Conservation (phyloP, 1,140 invertebrate genomes). For the Drosophila chauvacae region DNA sequence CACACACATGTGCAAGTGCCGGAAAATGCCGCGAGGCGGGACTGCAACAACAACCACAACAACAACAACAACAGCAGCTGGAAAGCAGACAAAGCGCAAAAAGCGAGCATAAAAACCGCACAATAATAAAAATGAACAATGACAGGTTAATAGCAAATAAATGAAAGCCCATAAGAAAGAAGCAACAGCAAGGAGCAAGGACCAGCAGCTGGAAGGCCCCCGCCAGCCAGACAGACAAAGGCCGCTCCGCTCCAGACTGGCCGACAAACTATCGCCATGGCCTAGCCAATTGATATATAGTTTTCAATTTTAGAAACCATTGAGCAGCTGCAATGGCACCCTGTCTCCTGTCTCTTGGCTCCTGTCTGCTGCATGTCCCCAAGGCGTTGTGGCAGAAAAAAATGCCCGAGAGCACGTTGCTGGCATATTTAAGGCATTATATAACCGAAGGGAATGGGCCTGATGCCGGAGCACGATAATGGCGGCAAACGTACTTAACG, state of each 20-base stretch:
- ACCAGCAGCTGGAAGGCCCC: constrained; percentile 14
- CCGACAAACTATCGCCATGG: constrained; percentile 58
- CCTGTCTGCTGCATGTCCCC: background rate
- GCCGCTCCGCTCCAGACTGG: constrained; percentile 19
- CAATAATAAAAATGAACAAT: constrained; percentile 84
- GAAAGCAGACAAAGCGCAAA: constrained; percentile 41
- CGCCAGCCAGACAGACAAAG: constrained; percentile 40
- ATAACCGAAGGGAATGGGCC: constrained; percentile 15
- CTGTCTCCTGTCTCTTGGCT: background rate
- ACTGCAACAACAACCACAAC: constrained; percentile 56
- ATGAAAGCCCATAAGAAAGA: constrained; percentile 83
- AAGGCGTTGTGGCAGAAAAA: constrained; percentile 24
- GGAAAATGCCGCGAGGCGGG: constrained; percentile 78
- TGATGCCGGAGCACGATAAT: constrained; percentile 45
- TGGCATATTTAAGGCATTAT: constrained; percentile 75
- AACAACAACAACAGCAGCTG: no score
- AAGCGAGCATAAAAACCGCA: constrained; percentile 70
- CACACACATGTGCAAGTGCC: constrained; percentile 61
- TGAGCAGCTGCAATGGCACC: constrained; percentile 58
- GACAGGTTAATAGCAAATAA: constrained; percentile 85
- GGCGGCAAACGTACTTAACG: constrained; percentile 74
- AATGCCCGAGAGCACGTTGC: constrained; percentile 22
- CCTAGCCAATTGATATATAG: constrained; percentile 83
- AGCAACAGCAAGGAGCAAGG: constrained; percentile 24
- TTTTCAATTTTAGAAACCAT: constrained; percentile 84